phyloP scores from a whole-genome alignment of 1,140 invertebrate genomes.

The Teleogryllus occipitalis region DNA sequence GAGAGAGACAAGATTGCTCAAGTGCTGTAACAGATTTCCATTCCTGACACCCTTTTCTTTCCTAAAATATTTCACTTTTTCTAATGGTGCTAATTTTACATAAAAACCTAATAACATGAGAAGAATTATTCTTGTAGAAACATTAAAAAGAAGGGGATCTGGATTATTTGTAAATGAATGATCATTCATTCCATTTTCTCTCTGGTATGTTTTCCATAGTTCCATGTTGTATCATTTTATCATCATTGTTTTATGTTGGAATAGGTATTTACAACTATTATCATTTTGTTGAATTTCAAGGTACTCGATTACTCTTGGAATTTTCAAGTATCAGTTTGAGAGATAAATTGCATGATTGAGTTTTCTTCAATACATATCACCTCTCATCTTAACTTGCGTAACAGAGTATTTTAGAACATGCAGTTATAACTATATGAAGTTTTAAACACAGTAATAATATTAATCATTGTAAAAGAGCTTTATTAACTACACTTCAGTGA shows the following conservation, averaged over 20 bases:
- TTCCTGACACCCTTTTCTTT: background rate
- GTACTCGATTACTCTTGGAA: no score
- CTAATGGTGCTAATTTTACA: conserved; percentile 1
- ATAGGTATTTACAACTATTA: no score
- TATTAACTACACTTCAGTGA: background rate
- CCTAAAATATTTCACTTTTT: background rate
- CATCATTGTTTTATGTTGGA: no score
- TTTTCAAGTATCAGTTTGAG: no score
- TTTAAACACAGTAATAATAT: background rate
- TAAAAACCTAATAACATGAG: background rate
- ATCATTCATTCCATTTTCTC: background rate
- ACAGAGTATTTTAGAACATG: background rate
- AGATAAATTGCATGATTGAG: no score
- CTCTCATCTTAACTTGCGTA: background rate
- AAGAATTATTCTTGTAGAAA: background rate
- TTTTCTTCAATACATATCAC: no score
- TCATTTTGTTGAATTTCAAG: no score
- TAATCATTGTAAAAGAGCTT: background rate
- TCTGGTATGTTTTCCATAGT: no score
- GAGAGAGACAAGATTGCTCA: background rate
- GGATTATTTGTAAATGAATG: background rate
- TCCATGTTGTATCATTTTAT: no score
- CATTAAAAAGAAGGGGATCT: background rate
- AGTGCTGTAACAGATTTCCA: background rate
- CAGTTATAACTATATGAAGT: background rate